A percentile compares a stretch with the other conserved stretches of the same genome.
These are phyloP conservation scores for Mesoligia furuncula DNA, from an alignment of 2,888 invertebrate genomes.

Conservation along the genomic window DNA sequence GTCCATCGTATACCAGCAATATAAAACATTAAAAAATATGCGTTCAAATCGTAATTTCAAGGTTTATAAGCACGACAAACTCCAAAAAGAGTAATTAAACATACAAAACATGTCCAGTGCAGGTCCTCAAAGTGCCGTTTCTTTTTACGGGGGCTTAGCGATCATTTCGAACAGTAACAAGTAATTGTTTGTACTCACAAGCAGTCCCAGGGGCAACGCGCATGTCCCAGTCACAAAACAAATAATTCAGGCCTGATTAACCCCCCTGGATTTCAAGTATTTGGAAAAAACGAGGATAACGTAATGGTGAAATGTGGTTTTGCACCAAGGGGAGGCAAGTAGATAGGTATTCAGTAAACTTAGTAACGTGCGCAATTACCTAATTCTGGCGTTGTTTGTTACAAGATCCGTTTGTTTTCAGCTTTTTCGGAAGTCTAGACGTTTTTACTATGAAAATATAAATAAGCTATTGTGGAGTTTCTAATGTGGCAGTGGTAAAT, in stretches of 20 bases:
- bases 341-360: slow-evolving; percentile 47
- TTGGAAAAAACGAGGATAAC: slow-evolving; percentile 32
- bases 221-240: slow-evolving; percentile 31
- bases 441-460: slow-evolving; percentile 32
- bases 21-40: slow-evolving; percentile 52
- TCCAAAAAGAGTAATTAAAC: slow-evolving; percentile 58
- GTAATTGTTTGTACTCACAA: slow-evolving; percentile 55
- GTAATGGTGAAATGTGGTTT: slow-evolving; percentile 31
- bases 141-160: slow-evolving; percentile 46
- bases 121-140: slow-evolving; percentile 48
- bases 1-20: slow-evolving; percentile 20
- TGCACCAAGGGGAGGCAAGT: slow-evolving; percentile 31
- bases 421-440: slow-evolving; percentile 34
- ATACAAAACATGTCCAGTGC: slow-evolving; percentile 46
- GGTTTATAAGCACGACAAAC: slow-evolving; percentile 34
- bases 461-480: slow-evolving; percentile 14
- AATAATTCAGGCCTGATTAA: slow-evolving; percentile 38
- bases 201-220: slow-evolving; percentile 34
- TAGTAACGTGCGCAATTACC: slow-evolving; percentile 55
- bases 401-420: slow-evolving; percentile 36
- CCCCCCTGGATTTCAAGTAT: slow-evolving; percentile 47
- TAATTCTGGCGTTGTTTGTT: slow-evolving; percentile 35
- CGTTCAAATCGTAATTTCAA: slow-evolving; percentile 61
- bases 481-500: slow-evolving; percentile 3
- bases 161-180: slow-evolving; percentile 40